Base-by-base conservation (phyloP, 2,888 invertebrate species). In the Zaprionus lineosus region DNA sequence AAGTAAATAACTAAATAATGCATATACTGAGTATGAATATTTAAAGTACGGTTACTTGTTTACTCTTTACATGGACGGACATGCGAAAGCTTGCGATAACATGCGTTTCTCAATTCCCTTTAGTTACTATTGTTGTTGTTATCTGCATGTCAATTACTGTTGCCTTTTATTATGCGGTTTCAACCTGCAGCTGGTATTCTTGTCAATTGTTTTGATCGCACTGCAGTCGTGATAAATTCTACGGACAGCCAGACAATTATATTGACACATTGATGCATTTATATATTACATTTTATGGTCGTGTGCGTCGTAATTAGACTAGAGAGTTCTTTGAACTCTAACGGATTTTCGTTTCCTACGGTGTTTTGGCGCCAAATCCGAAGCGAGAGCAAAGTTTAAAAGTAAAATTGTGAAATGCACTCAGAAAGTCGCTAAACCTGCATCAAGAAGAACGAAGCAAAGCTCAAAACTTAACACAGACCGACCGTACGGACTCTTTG, bases 281-380 rank as follows among this genome's bases (percentile, higher is more conserved):
- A 34, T 31, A 5, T 34, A 11, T 55, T 50, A 65, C 67, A 70
- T 74, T 78, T 71, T 74, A 61, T 84, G 58, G 19, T 16, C 39
- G 57, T 58, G 40, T 57, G 62, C 69, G 53, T 66, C 50, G 62
- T 82, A 82, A 82, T 84, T 81, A 84, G 84, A 66, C 56, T 50
- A 58, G 62, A 76, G 74, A 83, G 82, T 82, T 82, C 84, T 73
- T 82, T 82, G 85, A 82, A 85, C 82, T 71, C 56, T 79, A 76
- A 79, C 85, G 74, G 85, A 68, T 55, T 57, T 70, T 63, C 68
- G 43, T 58, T 70, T 65, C 39, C 24, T 24, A 33, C 37, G 33
- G 47, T 76, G 60, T 84, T 79, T 81, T 77, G 77, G 84, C 84
- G 78, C 78, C 81, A 78, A 78, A 56, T 37, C 33, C 33, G 41